A percentile compares a stretch with the other conserved stretches of the same genome.
Evolutionary conservation across 2,113 vertebrate genomes (phyloP).

Genomic region (Lampris incognitus): DNA sequence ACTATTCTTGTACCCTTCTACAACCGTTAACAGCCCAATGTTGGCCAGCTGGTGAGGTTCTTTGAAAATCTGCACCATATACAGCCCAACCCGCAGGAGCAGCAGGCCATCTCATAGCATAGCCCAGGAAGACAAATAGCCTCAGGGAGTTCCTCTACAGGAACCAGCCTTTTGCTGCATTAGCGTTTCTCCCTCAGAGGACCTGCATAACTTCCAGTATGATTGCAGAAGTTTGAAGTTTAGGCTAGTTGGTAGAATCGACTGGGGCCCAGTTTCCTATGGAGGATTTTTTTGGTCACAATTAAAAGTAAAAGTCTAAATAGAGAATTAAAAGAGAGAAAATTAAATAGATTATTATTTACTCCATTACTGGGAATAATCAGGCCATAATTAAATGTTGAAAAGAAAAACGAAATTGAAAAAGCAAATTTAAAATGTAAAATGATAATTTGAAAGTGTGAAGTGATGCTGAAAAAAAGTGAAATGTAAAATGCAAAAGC

Average conservation of each 20-base stretch:
- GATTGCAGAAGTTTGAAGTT: neutral
- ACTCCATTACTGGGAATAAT: no score
- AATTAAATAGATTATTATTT: no score
- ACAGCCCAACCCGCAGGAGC: neutral
- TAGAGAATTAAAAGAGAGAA: no score
- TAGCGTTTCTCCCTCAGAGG: conserved; percentile 23
- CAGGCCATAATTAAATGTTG: no score
- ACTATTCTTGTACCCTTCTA: neutral
- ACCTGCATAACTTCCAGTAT: conserved; percentile 5
- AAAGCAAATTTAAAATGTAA: no score
- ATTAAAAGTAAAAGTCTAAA: no score
- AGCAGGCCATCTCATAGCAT: conserved; percentile 9
- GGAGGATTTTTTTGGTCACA: no score
- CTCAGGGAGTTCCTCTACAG: conserved; percentile 24
- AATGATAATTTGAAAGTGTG: no score
- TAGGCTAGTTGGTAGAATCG: neutral
- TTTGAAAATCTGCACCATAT: neutral
- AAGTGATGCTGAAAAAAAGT: no score
- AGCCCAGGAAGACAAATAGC: conserved; percentile 10
- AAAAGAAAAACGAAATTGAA: no score
- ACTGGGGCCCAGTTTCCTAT: neutral
- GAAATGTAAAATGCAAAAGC: no score
- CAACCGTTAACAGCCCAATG: conserved; percentile 5
- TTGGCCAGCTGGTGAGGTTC: conserved; percentile 3
- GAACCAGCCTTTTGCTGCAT: conserved; percentile 20